Evolutionary conservation across 2,888 invertebrate species (phyloP), one percentile per base, ranked within the genome.

Genomic region (Antheraea yamamai): DNA sequence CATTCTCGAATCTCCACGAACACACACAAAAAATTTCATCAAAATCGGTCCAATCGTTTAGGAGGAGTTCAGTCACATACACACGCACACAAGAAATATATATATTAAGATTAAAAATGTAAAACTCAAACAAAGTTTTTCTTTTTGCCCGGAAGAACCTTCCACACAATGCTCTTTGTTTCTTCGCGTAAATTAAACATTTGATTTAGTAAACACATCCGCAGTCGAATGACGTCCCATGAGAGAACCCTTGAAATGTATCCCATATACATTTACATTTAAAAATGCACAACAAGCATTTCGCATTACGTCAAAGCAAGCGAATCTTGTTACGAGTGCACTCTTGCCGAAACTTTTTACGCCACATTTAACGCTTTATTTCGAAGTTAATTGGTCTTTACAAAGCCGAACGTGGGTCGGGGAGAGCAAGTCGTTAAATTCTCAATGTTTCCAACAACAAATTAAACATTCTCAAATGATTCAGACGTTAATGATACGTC

Each of bases 101-200:
- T n/a, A n/a, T n/a, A n/a, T n/a, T n/a, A n/a, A n/a, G n/a, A n/a
- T 58, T 58, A 58, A 58, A 58, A n/a, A 1, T n/a, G n/a, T 58
- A 10, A 39, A 35, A 71, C 39, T 58, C 18, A 58, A 23, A 10
- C 18, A 58, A 23, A 10, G 23, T 70, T 70, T 70, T n/a, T 74
- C 74, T 55, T 70, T 74, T 58, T 70, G 35, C n/a, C 58, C 55
- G 26, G 68, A 70, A 70, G 55, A 8, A 26, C 55, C 35, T 74
- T 55, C 35, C 55, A 39, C 39, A 91, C 88, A 91, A 88, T 84
- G 87, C 86, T 81, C 84, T 85, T 90, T 89, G 89, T 91, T 88
- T 87, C 87, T 85, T 85, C 79, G 87, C 89, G 88, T 88, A 90
- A 91, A 91, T 91, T 92, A 91, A 92, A 91, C 89, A 91, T 92